Percentiles rank a stretch among this genome's conserved stretches.
Evolutionary conservation across 2,888 invertebrate genomes (phyloP).

Genomic region (Drosophila meridionalis): DNA sequence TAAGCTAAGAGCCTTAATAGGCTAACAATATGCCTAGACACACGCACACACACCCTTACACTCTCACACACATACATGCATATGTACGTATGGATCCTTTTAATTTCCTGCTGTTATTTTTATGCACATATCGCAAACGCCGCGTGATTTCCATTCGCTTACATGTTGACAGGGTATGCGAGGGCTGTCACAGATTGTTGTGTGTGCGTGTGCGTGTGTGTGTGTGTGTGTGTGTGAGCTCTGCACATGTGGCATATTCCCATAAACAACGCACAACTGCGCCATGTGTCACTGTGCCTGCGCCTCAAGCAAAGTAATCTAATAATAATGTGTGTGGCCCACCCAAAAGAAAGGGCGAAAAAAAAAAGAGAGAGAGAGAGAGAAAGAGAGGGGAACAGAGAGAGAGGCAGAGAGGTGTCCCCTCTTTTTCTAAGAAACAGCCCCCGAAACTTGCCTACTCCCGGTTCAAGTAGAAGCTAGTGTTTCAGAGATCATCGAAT

Average conservation of each 20-base stretch:
- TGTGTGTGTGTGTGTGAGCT: conserved; percentile 24
- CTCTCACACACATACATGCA: not conserved
- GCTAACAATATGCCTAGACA: conserved; percentile 34
- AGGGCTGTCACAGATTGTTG: conserved; percentile 4
- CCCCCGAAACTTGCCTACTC: not conserved
- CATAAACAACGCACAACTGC: conserved; percentile 54
- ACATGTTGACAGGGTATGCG: conserved; percentile 27
- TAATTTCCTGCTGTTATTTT: conserved; percentile 80
- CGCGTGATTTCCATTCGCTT: conserved; percentile 75
- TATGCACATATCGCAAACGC: conserved; percentile 63
- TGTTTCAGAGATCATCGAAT: conserved; percentile 15
- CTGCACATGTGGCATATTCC: conserved; percentile 72
- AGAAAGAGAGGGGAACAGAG: not conserved
- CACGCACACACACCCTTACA: conserved; percentile 14
- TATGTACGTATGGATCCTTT: conserved; percentile 64
- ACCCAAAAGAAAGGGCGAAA: conserved; percentile 28
- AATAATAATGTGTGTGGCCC: conserved; percentile 59
- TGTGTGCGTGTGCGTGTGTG: not conserved
- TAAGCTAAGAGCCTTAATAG: conserved; percentile 50
- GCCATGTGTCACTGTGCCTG: conserved; percentile 45
- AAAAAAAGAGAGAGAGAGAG: not conserved
- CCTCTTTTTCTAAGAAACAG: conserved; percentile 1
- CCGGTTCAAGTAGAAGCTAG: conserved; percentile 15
- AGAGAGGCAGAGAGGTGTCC: not conserved
- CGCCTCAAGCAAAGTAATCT: conserved; percentile 51